A percentile compares a stretch with the other conserved stretches of the same genome.
These are phyloP conservation scores for Naja naja DNA, from an alignment of 2,113 vertebrate species.

Conservation along the genomic window DNA sequence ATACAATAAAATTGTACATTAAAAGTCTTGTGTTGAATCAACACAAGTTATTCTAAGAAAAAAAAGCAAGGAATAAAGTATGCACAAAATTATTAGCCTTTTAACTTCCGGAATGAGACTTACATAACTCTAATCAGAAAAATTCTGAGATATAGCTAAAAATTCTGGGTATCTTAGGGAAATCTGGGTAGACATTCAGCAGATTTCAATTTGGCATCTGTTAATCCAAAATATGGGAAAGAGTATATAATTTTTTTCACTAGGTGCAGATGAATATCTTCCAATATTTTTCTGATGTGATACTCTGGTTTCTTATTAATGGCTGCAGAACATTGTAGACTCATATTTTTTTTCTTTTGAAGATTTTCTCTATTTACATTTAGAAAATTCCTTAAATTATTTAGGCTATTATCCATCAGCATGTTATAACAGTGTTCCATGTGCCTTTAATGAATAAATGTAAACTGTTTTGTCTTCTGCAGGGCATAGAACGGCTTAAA, in stretches of 20 bases:
- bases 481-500: slow-evolving; percentile 94
- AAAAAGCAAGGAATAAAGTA: neutral
- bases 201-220: neutral
- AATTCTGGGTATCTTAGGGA: neutral
- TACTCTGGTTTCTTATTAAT: neutral
- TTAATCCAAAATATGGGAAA: neutral
- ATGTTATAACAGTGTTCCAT: neutral
- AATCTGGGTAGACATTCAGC: neutral
- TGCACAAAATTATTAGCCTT: neutral
- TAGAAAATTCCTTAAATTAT: neutral
- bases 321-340: neutral
- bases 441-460: neutral
- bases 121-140: neutral
- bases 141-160: neutral
- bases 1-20: too few species aligned
- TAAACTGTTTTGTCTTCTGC: slow-evolving; percentile 52
- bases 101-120: neutral
- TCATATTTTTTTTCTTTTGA: neutral
- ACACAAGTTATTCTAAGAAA: neutral
- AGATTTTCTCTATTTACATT: neutral
- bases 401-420: neutral
- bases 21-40: neutral
- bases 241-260: neutral
- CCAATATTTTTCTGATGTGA: neutral
- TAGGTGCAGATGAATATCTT: neutral